phyloP scores from a whole-genome alignment of 2,888 invertebrate genomes.

The Agrotis clavis region DNA sequence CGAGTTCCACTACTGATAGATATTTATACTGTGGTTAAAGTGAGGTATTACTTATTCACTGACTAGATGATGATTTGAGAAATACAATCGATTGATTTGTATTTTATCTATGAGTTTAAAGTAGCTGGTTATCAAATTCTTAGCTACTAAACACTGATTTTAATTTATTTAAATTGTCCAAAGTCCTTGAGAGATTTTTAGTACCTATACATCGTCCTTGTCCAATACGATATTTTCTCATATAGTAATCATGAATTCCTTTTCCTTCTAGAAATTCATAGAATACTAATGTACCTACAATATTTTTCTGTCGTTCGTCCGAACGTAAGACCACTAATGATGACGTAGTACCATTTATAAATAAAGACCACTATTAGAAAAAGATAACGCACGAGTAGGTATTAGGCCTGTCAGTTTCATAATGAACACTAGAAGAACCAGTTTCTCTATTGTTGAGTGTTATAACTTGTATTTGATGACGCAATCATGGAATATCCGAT shows the following conservation, averaged over 20 bases:
- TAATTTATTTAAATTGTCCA: too few relatives aligned
- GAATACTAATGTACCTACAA: neutral
- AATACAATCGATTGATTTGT: conserved; percentile 17
- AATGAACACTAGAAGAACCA: conserved; percentile 26
- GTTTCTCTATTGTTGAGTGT: conserved; percentile 35
- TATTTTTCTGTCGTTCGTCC: neutral
- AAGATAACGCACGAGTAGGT: conserved; percentile 27
- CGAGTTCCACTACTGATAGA: too few relatives aligned
- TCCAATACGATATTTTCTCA: too few relatives aligned
- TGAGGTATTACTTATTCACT: conserved; percentile 18
- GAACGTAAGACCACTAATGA: neutral
- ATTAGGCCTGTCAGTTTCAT: conserved; percentile 26
- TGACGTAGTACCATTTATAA: neutral
- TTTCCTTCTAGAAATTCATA: too few relatives aligned
- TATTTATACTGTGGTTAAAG: too few relatives aligned
- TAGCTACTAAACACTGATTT: neutral
- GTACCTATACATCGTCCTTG: too few relatives aligned
- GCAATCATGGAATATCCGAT: conserved; percentile 13
- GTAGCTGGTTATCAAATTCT: neutral
- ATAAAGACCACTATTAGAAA: conserved; percentile 20
- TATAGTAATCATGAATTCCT: too few relatives aligned
- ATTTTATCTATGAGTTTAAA: neutral
- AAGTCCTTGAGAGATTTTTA: too few relatives aligned
- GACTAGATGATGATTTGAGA: neutral
- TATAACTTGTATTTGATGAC: conserved; percentile 29